Base-by-base conservation (phyloP, 2,113 vertebrate species). In the Sander lucioperca region DNA sequence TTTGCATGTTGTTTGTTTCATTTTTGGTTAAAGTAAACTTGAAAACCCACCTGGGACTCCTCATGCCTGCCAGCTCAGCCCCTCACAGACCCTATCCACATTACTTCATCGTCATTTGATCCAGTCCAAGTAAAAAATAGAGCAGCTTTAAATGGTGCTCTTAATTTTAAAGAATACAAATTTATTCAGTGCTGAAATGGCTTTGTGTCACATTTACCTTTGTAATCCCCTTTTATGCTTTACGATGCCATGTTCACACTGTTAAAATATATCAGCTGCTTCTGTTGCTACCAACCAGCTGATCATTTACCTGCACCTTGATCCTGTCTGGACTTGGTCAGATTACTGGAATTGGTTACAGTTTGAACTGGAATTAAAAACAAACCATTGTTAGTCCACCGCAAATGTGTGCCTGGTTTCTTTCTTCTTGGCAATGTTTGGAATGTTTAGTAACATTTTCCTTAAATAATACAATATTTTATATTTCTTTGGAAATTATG, bases 311-410 rank as follows among this genome's bases (percentile, higher is more conserved):
- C 5, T 0, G 14, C 25, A n/a, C 39, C n/a, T 65, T 12, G 39
- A 63, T 33, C 3, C n/a, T 47, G 51, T 33, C 56, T 6, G 71
- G 1, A 51, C 9, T 12, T 15, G 27, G 1, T 50, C 25, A 36
- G 4, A 25, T 61, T 30, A 43, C 13, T 79, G 9, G 13, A 57
- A 11, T 54, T 57, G 16, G 66, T 85, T 59, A 51, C 53, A 77
- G 67, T 74, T 76, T 80, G 43, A 69, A 64, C 19, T 4, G 62
- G 19, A 65, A 48, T 56, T 39, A 12, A 58, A 58, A 45, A 53
- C 5, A 67, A 79, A 67, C 54, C 11, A 33, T 13, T 27, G 18
- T 25, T 1, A 74, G 12, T 23, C 6, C 21, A 43, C 11, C 5
- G 16, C 39, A 30, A 58, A 48, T 9, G 25, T 18, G n/a, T 66